Base-by-base conservation (phyloP, 2,888 invertebrate species). In the Spisula subtruncata region DNA sequence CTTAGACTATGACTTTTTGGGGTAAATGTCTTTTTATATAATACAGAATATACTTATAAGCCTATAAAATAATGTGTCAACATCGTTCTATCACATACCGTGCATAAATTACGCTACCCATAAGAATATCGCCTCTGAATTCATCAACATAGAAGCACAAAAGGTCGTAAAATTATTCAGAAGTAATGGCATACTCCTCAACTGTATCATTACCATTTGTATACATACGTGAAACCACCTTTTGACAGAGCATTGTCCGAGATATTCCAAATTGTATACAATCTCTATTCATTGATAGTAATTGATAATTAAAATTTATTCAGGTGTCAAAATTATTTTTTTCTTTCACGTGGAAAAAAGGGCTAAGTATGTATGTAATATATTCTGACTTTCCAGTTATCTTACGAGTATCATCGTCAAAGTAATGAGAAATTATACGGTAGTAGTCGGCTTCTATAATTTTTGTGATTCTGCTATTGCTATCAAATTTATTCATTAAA, bases 81-180 rank as follows among this genome's bases (percentile, higher is more conserved):
- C 91, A 89, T 88, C 89, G 80, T 89, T 81, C 88, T 82, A 87
- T 87, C 87, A 89, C 85, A 80, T 82, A 56, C 81, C 89, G 75
- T 85, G 87, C 41, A 89, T 91, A 88, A 88, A 89, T 88, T 85
- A 91, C 46, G 75, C 35, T 35, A 20, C 29, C n/a, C 51, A 51
- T 85, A 86, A 66, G 51, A 51, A 75, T 51, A 81, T 83, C 75
- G 54, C 18, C 14, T 83, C 75, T 83, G 87, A 87, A 87, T 88
- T 56, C 41, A 89, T 89, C 87, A 89, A 89, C 79, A 87, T 66
- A 29, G 18, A 25, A n/a, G 80, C 79, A 90, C 88, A 88, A 88
- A 87, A 84, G 86, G 80, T 81, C 81, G 80, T 79, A 51, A 88
- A 88, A 48, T 71, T 86, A 85, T 86, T 81, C 85, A 84, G 83